These are phyloP conservation scores for Caracal caracal DNA, from an alignment of 2,113 vertebrate genomes.

Conservation along the genomic window DNA sequence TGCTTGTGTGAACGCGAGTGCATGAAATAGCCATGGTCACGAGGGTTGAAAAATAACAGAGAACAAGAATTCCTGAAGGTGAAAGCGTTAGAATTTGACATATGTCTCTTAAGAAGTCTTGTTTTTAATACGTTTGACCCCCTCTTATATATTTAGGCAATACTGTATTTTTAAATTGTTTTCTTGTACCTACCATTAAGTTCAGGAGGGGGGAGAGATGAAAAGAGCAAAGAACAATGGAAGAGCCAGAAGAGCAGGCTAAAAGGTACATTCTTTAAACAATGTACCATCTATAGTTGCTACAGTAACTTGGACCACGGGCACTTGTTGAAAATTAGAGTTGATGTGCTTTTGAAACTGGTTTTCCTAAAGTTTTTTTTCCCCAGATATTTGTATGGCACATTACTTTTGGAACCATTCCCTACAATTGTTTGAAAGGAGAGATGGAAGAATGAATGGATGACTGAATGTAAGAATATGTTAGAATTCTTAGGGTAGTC, in stretches of 20 bases:
- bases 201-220: background rate
- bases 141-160: background rate
- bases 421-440: background rate
- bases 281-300: background rate
- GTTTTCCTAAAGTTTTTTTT: background rate
- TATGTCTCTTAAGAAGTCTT: background rate
- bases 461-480: background rate
- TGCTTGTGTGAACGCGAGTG: background rate
- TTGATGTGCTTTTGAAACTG: background rate
- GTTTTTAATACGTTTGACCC: background rate
- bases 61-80: background rate
- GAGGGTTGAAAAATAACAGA: background rate
- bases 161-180: background rate
- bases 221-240: background rate
- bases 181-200: background rate
- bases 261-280: background rate
- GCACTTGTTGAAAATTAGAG: slow-evolving; percentile 59
- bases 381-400: background rate
- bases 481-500: background rate
- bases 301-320: background rate
- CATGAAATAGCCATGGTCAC: background rate
- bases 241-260: background rate
- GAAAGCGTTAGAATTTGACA: background rate
- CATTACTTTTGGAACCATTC: background rate
- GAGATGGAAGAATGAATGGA: background rate